These are phyloP conservation scores for Drosophila sturtevanti DNA, from an alignment of 1,140 invertebrate species.

Conservation along the genomic window DNA sequence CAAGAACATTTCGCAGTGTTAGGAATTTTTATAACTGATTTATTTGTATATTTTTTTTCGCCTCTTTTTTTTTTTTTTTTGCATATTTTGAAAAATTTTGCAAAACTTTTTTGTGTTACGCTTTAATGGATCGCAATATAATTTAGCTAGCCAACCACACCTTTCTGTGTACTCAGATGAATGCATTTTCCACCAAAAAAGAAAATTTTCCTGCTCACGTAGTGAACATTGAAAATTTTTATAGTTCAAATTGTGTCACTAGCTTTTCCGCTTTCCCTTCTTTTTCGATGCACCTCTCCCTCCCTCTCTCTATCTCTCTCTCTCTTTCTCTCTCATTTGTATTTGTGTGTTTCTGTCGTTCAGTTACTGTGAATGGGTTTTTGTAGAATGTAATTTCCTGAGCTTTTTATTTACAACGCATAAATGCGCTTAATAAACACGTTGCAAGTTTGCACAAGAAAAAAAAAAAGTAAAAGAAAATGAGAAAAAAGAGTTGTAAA, in stretches of 20 bases:
- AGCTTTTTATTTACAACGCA: slow-evolving; percentile 72
- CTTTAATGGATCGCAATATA: neutral
- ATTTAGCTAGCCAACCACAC: neutral
- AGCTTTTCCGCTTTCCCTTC: slow-evolving; percentile 5
- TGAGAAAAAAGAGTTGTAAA: slow-evolving; percentile 55
- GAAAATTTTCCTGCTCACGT: slow-evolving; percentile 46
- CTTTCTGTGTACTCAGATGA: slow-evolving; percentile 12
- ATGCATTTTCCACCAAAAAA: neutral
- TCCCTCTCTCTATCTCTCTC: neutral
- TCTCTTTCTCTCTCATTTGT: no score
- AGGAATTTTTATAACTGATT: no score
- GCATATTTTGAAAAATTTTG: neutral
- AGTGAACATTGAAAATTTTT: slow-evolving; percentile 70
- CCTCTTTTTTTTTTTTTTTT: no score
- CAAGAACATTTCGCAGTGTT: no score
- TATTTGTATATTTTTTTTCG: no score
- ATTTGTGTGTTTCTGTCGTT: neutral
- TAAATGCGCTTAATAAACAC: slow-evolving; percentile 77
- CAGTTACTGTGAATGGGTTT: slow-evolving; percentile 12
- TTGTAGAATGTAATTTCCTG: slow-evolving; percentile 53
- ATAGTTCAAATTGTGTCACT: slow-evolving; percentile 67
- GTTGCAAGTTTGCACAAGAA: slow-evolving; percentile 43
- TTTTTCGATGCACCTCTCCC: no score
- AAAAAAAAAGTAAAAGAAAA: slow-evolving; percentile 7
- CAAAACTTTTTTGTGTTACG: neutral